Evolutionary conservation across 1,140 invertebrate species (phyloP), one percentile per base, ranked within the genome.

Genomic region (Drosophila asahinai): DNA sequence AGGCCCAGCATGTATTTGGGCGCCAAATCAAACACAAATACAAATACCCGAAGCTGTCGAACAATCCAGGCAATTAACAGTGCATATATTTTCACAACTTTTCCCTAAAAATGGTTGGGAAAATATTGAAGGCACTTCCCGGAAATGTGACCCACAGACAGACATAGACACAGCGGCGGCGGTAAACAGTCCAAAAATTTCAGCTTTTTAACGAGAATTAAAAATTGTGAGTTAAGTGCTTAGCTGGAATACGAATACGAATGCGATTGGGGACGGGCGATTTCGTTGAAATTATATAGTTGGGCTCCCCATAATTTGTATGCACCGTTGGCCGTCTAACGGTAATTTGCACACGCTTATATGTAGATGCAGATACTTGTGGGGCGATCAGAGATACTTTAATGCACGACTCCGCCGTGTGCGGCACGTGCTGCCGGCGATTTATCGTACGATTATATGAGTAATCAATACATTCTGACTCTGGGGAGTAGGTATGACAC

Each of bases 131-230:
- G 19, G 17, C 45, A 80, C 66, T 90, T 90, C 84, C 84, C 81
- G 84, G 84, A 89, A 89, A 84, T 76, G 59, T 61, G 74, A 49
- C 76, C 57, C 58, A 49, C 49, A 77, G 59, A 57, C 36, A 33
- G 33, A 38, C 52, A 55, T 36, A 36, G 33, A 36, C 33, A 36
- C 33, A 36, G 33, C 33, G 33, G 33, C 33, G 33, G 33, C 8
- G 30, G 73, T 54, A 33, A 74, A 63, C 65, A 73, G 65, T 60
- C 75, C 67, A 15, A 79, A 78, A 77, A 61, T 78, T 61, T 65
- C 76, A 79, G 59, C 59, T 54, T 63, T 80, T 83, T 89, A 77
- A 71, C 51, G 38, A 65, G 83, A 86, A 89, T 77, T 54, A 47
- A 60, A 55, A 78, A 71, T 84, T 67, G 74, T 61, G 64, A 75